Evolutionary conservation across 2,888 invertebrate genomes (phyloP).

Genomic region (Drosophila heteroneura): DNA sequence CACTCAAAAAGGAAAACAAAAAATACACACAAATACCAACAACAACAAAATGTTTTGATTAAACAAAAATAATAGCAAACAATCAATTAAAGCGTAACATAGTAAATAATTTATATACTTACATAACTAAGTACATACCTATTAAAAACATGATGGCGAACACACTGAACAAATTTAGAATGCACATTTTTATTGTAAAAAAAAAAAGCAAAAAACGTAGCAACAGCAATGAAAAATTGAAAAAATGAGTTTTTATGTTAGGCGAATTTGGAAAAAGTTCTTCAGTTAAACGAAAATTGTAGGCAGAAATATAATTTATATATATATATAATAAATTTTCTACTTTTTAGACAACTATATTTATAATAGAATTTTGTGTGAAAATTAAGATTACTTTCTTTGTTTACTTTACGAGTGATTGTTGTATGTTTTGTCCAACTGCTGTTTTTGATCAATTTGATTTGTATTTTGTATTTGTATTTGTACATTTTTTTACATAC

Average conservation of each 20-base stretch:
- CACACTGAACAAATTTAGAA: conserved; percentile 56
- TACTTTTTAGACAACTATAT: conserved; percentile 41
- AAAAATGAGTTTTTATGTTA: conserved; percentile 9
- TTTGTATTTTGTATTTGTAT: conserved; percentile 11
- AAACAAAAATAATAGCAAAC: conserved; percentile 60
- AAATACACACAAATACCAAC: conserved; percentile 19
- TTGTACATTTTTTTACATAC: conserved; percentile 22
- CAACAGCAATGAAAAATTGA: conserved; percentile 21
- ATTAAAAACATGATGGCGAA: conserved; percentile 13
- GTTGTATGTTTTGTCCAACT: conserved; percentile 25
- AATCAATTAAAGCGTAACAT: conserved; percentile 60
- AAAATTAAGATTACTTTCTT: conserved; percentile 25
- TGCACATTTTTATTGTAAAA: conserved; percentile 57
- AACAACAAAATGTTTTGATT: conserved; percentile 59
- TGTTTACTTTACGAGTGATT: conserved; percentile 22
- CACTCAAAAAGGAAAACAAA: conserved; percentile 21
- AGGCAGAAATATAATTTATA: conserved; percentile 24
- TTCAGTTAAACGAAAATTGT: conserved; percentile 24
- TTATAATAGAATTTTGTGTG: conserved; percentile 21
- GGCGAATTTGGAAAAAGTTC: conserved; percentile 27
- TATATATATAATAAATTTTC: conserved; percentile 16
- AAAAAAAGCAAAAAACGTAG: conserved; percentile 19
- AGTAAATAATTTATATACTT: conserved; percentile 50
- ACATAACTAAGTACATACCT: conserved; percentile 29
- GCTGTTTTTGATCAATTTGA: conserved; percentile 39